These are phyloP conservation scores for Mastacembelus armatus DNA, from an alignment of 2,797 vertebrate species.

Conservation along the genomic window DNA sequence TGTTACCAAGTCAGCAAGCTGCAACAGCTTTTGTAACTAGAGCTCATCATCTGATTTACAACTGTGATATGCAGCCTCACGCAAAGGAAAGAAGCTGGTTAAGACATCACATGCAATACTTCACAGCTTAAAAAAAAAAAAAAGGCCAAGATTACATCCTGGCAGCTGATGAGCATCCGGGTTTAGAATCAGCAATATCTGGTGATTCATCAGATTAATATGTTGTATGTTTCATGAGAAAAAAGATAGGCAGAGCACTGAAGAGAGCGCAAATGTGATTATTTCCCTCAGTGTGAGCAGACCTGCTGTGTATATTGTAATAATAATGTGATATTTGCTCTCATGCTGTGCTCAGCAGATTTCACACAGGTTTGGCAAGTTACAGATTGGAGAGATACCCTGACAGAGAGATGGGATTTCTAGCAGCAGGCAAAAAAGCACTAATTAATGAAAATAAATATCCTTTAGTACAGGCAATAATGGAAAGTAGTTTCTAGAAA, in stretches of 20 bases:
- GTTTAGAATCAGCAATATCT: constrained; percentile 42
- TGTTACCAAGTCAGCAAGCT: background rate
- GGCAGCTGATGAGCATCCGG: constrained; percentile 14
- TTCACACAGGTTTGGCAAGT: constrained; percentile 71
- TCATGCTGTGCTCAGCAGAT: constrained; percentile 67
- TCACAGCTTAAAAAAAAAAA: background rate
- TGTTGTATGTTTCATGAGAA: background rate
- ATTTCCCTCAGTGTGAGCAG: constrained; percentile 39
- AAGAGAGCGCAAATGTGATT: constrained; percentile 55
- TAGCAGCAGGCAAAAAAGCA: constrained; percentile 30
- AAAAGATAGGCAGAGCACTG: background rate
- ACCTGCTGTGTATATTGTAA: constrained; percentile 66
- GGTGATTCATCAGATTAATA: constrained; percentile 2
- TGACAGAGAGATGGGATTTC: constrained; percentile 26
- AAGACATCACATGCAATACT: background rate
- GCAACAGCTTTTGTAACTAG: background rate
- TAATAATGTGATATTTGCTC: constrained; percentile 66
- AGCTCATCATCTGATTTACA: constrained; percentile 9
- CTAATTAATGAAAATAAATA: constrained; percentile 68
- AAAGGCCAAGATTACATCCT: background rate
- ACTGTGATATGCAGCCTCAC: background rate
- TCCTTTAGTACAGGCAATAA: background rate
- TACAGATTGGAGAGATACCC: constrained; percentile 27
- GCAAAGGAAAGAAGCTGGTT: background rate
- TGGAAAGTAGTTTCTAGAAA: background rate